A percentile compares a stretch with the other conserved stretches of the same genome.
These are phyloP conservation scores for Dasypus novemcinctus DNA, from an alignment of 2,113 vertebrate species.

Conservation along the genomic window DNA sequence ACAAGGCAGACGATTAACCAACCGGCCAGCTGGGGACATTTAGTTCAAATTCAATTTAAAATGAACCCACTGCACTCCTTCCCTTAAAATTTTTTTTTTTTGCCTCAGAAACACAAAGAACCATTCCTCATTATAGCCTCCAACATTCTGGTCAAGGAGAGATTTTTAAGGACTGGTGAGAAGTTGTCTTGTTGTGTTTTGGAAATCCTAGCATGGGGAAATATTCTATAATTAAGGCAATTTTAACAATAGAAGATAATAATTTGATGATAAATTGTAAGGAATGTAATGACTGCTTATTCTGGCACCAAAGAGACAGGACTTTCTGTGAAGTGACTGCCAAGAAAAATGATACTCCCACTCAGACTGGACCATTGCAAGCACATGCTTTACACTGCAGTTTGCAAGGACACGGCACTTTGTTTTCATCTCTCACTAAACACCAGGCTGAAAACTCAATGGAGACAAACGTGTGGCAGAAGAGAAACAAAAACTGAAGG, in stretches of 20 bases:
- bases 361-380: conserved; percentile 81
- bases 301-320: conserved; percentile 82
- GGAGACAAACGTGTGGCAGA: neutral
- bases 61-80: neutral
- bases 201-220: conserved; percentile 79
- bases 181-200: conserved; percentile 39
- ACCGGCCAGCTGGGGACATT: conserved; percentile 3
- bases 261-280: conserved; percentile 86
- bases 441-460: conserved; percentile 43
- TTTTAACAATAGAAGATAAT: conserved; percentile 88
- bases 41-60: conserved; percentile 33
- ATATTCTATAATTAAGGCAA: conserved; percentile 85
- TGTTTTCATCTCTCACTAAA: conserved; percentile 65
- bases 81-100: neutral
- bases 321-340: conserved; percentile 85
- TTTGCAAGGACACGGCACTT: conserved; percentile 72
- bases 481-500: conserved; percentile 42
- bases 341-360: conserved; percentile 86
- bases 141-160: neutral
- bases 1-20: conserved; percentile 52
- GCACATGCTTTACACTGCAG: conserved; percentile 78
- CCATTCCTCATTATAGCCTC: neutral
- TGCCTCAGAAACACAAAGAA: neutral
- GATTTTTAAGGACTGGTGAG: neutral
- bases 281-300: conserved; percentile 87